Percentiles rank a stretch among this genome's conserved stretches.
Evolutionary conservation across 1,140 invertebrate species (phyloP).

Genomic region (Calliphora vicina): DNA sequence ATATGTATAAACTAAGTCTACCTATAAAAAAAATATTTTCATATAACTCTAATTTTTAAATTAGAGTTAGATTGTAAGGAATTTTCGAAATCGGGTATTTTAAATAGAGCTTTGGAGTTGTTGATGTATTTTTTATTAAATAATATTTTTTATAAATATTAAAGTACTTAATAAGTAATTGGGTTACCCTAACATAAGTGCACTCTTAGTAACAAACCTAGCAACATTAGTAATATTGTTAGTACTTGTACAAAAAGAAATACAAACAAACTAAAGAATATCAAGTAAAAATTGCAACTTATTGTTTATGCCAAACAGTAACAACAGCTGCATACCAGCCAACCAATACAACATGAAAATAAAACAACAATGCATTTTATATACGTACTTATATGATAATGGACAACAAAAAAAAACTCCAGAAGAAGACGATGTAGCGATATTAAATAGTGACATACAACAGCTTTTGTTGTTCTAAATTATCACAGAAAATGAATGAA

Average conservation of each 20-base stretch:
- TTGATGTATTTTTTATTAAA: no score
- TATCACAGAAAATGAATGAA: background rate
- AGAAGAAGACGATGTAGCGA: background rate
- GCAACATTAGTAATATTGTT: background rate
- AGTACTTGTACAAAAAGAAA: no score
- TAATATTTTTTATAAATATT: no score
- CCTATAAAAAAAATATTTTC: no score
- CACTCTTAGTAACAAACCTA: background rate
- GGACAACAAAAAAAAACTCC: background rate
- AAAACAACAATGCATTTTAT: background rate
- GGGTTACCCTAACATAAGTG: background rate
- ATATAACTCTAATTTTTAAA: no score
- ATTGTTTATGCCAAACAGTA: background rate
- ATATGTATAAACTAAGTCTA: no score
- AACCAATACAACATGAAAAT: background rate
- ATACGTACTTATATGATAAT: background rate
- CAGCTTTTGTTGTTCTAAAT: slow-evolving; percentile 2
- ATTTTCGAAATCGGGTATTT: no score
- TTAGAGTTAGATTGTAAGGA: no score
- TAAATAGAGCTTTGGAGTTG: no score
- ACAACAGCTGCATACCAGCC: background rate
- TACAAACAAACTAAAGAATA: background rate
- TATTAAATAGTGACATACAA: background rate
- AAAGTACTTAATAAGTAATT: no score
- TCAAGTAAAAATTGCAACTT: slow-evolving; percentile 5